Percentiles rank a stretch among this genome's conserved stretches.
These are phyloP conservation scores for Chlorospingus semifuscus DNA, from an alignment of 2,797 vertebrate species.

Conservation along the genomic window DNA sequence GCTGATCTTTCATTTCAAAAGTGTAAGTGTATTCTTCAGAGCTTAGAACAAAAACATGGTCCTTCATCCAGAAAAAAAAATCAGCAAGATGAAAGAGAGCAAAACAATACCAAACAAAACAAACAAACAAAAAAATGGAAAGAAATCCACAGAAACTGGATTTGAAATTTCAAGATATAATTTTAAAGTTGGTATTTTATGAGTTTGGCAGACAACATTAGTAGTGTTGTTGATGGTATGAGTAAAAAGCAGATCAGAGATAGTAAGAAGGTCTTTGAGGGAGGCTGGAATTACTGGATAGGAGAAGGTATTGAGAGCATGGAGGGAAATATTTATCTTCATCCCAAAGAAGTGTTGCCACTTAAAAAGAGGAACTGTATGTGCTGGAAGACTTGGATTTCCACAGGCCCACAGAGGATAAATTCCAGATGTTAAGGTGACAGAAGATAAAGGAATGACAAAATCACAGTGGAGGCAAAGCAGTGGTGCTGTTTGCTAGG, in stretches of 20 bases:
- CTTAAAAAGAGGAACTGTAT: background rate
- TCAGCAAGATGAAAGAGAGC: background rate
- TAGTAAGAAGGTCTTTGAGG: background rate
- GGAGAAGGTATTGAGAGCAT: background rate
- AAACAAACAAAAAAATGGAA: background rate
- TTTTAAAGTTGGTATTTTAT: background rate
- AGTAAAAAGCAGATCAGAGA: background rate
- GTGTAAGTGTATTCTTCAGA: background rate
- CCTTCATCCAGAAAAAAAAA: background rate
- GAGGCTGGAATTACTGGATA: background rate
- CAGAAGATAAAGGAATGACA: background rate
- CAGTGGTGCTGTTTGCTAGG: background rate
- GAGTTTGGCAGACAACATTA: background rate
- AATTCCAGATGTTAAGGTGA: background rate
- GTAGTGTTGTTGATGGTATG: background rate
- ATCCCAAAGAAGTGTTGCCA: background rate
- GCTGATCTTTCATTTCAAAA: background rate
- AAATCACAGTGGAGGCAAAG: background rate
- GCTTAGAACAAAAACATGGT: background rate
- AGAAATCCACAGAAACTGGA: background rate
- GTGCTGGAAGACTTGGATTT: background rate
- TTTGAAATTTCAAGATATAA: background rate
- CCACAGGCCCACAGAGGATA: background rate
- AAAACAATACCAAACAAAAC: background rate
- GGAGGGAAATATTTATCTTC: background rate